These are phyloP conservation scores for Aselliscus stoliczkanus DNA, from an alignment of 2,797 vertebrate genomes.

Conservation along the genomic window DNA sequence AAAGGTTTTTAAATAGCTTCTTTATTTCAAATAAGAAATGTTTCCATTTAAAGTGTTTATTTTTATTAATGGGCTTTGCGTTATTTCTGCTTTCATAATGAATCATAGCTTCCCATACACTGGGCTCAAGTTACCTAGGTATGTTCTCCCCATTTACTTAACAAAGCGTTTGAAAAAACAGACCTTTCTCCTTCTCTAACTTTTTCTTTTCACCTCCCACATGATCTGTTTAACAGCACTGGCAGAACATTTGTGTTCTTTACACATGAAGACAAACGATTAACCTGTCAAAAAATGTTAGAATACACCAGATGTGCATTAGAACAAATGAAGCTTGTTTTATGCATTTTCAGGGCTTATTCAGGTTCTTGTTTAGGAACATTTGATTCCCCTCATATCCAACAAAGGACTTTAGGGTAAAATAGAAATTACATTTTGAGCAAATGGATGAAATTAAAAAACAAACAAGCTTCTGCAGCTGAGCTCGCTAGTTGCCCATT, in stretches of 20 bases:
- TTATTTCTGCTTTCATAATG: conserved; percentile 42
- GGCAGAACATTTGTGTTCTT: conserved; percentile 37
- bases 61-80: neutral
- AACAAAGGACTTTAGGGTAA: conserved; percentile 15
- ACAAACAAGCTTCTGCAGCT: neutral
- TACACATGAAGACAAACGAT: conserved; percentile 44
- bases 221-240: neutral
- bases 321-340: neutral
- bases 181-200: neutral
- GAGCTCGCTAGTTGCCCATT: conserved; percentile 8
- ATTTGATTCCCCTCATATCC: conserved; percentile 8
- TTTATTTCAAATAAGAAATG: neutral
- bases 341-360: neutral
- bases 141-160: neutral
- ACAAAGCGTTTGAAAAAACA: conserved; percentile 4
- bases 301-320: neutral
- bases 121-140: neutral
- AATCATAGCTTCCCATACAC: neutral
- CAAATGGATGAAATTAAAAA: conserved; percentile 6
- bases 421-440: conserved; percentile 37
- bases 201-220: neutral
- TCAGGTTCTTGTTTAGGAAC: conserved; percentile 36
- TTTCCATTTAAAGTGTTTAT: neutral
- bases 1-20: conserved; percentile 36
- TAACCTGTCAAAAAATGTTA: conserved; percentile 41